Conservation (phyloP, 1,140 invertebrate species). For the Drusus annulatus region DNA sequence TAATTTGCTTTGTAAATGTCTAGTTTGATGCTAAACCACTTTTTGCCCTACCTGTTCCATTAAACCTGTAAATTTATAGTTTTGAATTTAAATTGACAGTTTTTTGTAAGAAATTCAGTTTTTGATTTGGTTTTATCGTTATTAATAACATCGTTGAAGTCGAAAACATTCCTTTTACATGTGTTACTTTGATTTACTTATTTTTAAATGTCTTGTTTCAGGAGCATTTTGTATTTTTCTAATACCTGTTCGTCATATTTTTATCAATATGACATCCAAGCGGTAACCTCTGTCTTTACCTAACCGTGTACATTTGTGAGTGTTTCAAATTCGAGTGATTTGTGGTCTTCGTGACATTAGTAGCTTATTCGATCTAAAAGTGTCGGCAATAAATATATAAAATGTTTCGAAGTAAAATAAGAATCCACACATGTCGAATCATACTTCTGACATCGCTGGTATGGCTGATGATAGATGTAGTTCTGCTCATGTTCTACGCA, state of each 20-base stretch:
- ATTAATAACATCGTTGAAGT: not conserved
- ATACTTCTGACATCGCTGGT: conserved; percentile 94
- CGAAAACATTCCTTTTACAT: too few relatives aligned
- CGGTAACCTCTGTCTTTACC: conserved; percentile 17
- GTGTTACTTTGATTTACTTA: not conserved
- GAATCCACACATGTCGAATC: conserved; percentile 94
- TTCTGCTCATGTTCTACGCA: conserved; percentile 93
- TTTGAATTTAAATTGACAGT: not conserved
- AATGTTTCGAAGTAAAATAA: conserved; percentile 89
- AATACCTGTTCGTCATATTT: not conserved
- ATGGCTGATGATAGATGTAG: conserved; percentile 95
- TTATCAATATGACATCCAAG: conserved; percentile 23
- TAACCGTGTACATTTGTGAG: not conserved
- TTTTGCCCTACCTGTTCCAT: conserved; percentile 8
- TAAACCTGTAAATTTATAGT: conserved; percentile 22
- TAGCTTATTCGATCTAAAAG: not conserved
- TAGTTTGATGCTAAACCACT: conserved; percentile 16
- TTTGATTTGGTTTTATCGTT: not conserved
- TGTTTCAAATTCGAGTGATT: conserved; percentile 11
- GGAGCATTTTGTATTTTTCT: conserved; percentile 15
- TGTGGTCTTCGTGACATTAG: conserved; percentile 21
- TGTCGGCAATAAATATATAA: conserved; percentile 13
- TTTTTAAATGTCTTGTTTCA: conserved; percentile 28
- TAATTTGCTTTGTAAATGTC: not conserved
- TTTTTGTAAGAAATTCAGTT: too few relatives aligned